Evolutionary conservation across 2,797 vertebrate genomes (phyloP).

Genomic region (Diceros bicornis): DNA sequence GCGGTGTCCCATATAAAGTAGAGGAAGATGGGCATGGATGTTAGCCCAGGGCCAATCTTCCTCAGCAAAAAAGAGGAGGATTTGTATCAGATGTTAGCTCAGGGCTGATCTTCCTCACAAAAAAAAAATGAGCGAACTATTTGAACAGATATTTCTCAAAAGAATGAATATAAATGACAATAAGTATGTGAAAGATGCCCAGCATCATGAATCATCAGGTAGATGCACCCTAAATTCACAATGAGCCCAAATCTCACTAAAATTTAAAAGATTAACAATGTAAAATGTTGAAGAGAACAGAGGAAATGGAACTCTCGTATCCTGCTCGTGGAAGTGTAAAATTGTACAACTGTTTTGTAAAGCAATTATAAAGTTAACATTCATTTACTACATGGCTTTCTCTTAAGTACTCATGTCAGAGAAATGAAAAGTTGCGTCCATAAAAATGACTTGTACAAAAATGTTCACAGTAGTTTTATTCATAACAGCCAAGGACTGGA

Average conservation of each 20-base stretch:
- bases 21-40: too few species aligned
- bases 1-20: too few species aligned
- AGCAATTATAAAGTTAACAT: fast-evolving
- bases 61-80: too few species aligned
- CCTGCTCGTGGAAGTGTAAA: neutral
- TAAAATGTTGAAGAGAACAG: too few species aligned
- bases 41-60: too few species aligned
- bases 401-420: neutral
- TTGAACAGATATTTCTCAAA: neutral
- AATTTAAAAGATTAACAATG: neutral
- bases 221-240: neutral
- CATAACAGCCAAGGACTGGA: neutral
- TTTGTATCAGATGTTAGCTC: too few species aligned
- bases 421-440: neutral
- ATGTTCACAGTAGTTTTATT: neutral
- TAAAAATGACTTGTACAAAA: neutral
- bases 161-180: fast-evolving
- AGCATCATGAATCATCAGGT: fast-evolving
- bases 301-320: neutral
- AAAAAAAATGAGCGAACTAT: neutral
- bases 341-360: fast-evolving
- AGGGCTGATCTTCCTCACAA: too few species aligned
- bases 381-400: fast-evolving
- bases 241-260: too few species aligned
- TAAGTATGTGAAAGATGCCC: fast-evolving